Conservation (phyloP, 30 jellyfish, hydroid and myxozoan species). For the Hydra vulgaris region DNA sequence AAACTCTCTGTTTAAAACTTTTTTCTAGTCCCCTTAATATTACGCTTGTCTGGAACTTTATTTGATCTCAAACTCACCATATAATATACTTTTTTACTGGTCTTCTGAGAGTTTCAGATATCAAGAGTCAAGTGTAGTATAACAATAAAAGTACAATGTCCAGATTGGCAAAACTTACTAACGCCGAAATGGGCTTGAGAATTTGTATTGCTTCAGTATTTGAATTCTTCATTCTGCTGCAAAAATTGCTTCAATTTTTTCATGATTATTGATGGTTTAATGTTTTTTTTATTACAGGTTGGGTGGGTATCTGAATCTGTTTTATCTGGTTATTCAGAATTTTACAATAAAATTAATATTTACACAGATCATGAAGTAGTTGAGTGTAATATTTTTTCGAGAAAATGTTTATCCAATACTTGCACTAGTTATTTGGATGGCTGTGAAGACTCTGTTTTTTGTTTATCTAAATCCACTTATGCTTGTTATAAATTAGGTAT, state of each 20-base stretch:
- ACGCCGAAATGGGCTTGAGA: too few relatives aligned
- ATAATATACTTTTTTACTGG: too few relatives aligned
- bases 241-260: background rate
- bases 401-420: background rate
- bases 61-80: too few relatives aligned
- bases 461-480: background rate
- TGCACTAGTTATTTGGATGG: background rate
- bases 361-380: background rate
- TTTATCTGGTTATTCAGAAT: background rate
- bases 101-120: too few relatives aligned
- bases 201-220: too few relatives aligned
- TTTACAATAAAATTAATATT: background rate
- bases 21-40: too few relatives aligned
- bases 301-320: constrained; percentile 1
- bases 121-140: too few relatives aligned
- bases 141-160: too few relatives aligned
- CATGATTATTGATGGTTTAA: background rate
- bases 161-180: too few relatives aligned
- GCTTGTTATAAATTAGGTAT: constrained; percentile 1
- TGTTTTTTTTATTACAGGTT: background rate
- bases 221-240: too few relatives aligned
- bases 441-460: background rate
- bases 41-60: too few relatives aligned
- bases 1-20: too few relatives aligned
- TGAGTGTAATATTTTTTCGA: background rate